These are phyloP conservation scores for Synanthedon myopaeformis DNA, from an alignment of 2,888 invertebrate genomes.

Conservation along the genomic window DNA sequence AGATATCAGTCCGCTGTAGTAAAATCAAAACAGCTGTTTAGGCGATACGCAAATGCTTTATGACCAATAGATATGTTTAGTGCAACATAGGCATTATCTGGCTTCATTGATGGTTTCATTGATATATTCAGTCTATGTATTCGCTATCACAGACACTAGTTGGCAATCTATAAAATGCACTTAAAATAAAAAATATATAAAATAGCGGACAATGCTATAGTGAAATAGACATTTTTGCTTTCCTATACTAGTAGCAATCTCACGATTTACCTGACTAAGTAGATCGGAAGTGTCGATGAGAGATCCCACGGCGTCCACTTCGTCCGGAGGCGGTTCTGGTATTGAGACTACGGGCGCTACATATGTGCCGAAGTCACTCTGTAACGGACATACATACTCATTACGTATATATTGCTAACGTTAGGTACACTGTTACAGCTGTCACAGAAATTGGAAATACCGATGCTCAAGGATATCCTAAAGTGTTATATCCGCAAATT, in stretches of 20 bases:
- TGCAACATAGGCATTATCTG: too few species aligned
- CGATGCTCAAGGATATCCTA: too few species aligned
- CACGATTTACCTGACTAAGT: constrained; percentile 41
- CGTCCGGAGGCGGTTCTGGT: constrained; percentile 76
- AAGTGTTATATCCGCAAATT: too few species aligned
- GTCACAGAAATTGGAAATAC: too few species aligned
- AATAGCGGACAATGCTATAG: not conserved
- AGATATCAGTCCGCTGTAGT: too few species aligned
- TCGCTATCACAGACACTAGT: too few species aligned
- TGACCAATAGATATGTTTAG: too few species aligned
- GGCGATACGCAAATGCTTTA: too few species aligned
- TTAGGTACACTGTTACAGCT: too few species aligned
- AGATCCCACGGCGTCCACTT: constrained; percentile 70
- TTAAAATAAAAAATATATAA: not conserved
- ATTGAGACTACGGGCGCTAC: constrained; percentile 93
- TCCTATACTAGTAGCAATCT: not conserved
- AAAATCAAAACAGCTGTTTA: too few species aligned
- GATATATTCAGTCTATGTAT: too few species aligned
- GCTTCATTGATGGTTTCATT: too few species aligned
- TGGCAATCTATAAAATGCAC: not conserved
- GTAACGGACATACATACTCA: constrained; percentile 19
- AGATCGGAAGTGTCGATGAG: constrained; percentile 79
- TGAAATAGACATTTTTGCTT: not conserved
- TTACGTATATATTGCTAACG: not conserved
- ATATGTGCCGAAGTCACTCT: constrained; percentile 93